Conservation (phyloP, 2,888 invertebrate genomes). For the Rotaria sp. region DNA sequence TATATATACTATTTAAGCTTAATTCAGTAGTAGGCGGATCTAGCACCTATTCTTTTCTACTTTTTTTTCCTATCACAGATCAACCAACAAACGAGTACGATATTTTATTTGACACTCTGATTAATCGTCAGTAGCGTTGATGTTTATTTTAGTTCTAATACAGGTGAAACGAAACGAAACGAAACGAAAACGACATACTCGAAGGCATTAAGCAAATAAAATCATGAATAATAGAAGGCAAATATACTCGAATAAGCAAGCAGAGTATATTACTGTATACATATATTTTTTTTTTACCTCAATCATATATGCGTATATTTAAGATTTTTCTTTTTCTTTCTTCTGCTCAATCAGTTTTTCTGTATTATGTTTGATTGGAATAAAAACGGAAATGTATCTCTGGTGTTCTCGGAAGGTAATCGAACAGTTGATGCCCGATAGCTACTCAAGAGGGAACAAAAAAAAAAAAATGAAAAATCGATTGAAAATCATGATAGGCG, state of each 20-base stretch:
- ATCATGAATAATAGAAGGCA: not conserved
- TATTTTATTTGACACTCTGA: not conserved
- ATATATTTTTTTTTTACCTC: not conserved
- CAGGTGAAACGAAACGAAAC: conserved; percentile 1
- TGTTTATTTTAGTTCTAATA: conserved; percentile 3
- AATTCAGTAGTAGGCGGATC: not conserved
- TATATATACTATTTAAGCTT: not conserved
- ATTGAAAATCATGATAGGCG: not conserved
- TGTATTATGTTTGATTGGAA: not conserved
- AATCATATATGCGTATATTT: not conserved
- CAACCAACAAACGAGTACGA: not conserved
- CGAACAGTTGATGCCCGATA: conserved; percentile 12
- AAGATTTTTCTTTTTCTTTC: not conserved
- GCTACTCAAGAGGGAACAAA: not conserved
- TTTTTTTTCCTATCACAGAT: not conserved
- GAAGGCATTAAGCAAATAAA: conserved; percentile 1
- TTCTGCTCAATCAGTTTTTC: not conserved
- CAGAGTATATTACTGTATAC: not conserved
- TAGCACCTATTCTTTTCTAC: not conserved
- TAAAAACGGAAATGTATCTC: not conserved
- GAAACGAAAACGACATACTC: not conserved
- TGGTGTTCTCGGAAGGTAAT: not conserved
- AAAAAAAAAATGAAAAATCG: not conserved
- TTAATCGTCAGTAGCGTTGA: not conserved
- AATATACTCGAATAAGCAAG: conserved; percentile 9